phyloP scores from a whole-genome alignment of 1,140 invertebrate genomes.

The Lordiphosa clarofinis region DNA sequence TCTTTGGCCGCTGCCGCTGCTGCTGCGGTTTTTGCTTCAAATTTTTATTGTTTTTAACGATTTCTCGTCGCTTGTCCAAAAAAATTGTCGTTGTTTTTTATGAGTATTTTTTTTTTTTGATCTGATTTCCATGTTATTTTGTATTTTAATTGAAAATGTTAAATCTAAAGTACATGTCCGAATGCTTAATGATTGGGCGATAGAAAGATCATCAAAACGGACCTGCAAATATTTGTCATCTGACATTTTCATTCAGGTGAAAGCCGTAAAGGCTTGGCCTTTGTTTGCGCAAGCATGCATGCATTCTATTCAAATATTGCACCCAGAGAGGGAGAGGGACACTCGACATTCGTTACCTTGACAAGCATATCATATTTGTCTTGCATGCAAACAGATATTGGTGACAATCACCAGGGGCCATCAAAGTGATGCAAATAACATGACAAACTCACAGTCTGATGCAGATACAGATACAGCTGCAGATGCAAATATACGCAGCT shows the following conservation, averaged over 20 bases:
- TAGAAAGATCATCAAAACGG: no score
- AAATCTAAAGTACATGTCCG: slow-evolving; percentile 21
- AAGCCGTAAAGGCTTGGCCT: slow-evolving; percentile 25
- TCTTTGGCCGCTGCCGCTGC: slow-evolving; percentile 17
- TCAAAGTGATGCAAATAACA: slow-evolving; percentile 64
- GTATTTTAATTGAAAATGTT: slow-evolving; percentile 24
- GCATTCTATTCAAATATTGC: slow-evolving; percentile 63
- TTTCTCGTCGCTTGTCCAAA: slow-evolving; percentile 19
- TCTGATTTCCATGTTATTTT: slow-evolving; percentile 7
- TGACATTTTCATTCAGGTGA: no score
- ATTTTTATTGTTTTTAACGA: slow-evolving; percentile 62
- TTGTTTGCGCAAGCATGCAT: slow-evolving; percentile 55
- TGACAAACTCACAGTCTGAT: slow-evolving; percentile 37
- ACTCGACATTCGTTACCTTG: slow-evolving; percentile 48
- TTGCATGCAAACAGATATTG: slow-evolving; percentile 45
- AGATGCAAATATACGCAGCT: slow-evolving; percentile 13
- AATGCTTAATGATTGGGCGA: no score
- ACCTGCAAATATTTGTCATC: no score
- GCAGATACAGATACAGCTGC: slow-evolving; percentile 8
- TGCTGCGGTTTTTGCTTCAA: slow-evolving; percentile 58
- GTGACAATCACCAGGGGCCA: slow-evolving; percentile 66
- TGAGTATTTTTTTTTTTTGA: background rate
- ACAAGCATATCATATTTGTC: slow-evolving; percentile 64
- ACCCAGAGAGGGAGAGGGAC: slow-evolving; percentile 12
- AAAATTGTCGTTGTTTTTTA: background rate